A percentile compares a stretch with the other conserved stretches of the same genome.
Conservation (phyloP, 2,113 vertebrate species). For the Murina feae region DNA sequence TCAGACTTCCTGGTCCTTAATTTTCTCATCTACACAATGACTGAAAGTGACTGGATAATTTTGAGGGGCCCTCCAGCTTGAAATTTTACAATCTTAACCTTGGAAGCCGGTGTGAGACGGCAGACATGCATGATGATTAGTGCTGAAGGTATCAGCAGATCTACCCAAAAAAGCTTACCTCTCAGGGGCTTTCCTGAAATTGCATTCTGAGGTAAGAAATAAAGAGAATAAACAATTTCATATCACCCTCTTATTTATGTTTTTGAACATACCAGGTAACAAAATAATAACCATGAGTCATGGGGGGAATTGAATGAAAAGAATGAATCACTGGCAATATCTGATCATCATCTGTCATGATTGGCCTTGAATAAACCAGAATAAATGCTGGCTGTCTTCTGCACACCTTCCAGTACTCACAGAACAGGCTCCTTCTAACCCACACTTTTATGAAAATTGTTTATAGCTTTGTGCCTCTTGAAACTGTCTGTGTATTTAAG, state of each 20-base stretch:
- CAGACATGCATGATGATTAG: not conserved
- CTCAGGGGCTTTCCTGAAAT: not conserved
- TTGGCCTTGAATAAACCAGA: not conserved
- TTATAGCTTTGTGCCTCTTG: not conserved
- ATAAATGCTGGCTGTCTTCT: not conserved
- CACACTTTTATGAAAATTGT: not conserved
- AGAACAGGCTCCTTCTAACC: not conserved
- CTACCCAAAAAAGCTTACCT: not conserved
- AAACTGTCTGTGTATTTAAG: slow-evolving; percentile 30
- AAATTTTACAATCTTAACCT: not conserved
- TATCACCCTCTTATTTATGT: not conserved
- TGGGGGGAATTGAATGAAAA: not conserved
- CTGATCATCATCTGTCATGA: not conserved
- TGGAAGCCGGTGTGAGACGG: not conserved
- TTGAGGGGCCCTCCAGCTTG: not conserved
- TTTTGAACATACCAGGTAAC: not conserved
- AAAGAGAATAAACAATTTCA: slow-evolving; percentile 1
- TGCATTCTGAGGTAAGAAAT: not conserved
- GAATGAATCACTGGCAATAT: not conserved
- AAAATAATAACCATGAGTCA: not conserved
- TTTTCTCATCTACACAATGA: not conserved
- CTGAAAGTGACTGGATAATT: not conserved
- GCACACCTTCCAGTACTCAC: not conserved
- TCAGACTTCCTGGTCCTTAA: not conserved
- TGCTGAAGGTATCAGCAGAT: not conserved